Evolutionary conservation across 2,113 vertebrate genomes (phyloP).

Genomic region (Etia nguti): DNA sequence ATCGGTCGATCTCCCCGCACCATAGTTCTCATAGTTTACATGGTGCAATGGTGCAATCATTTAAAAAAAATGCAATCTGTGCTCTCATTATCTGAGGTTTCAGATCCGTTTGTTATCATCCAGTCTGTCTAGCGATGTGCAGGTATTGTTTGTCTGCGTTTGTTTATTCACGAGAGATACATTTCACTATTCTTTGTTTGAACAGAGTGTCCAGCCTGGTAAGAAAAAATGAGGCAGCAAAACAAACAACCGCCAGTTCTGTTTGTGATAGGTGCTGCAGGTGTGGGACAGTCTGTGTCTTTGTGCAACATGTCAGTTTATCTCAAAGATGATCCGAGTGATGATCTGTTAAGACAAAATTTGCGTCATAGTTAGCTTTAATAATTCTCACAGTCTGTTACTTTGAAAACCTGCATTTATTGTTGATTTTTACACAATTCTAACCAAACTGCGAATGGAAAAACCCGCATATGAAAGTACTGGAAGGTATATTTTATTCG

Average conservation of each 20-base stretch:
- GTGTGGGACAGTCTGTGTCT: neutral
- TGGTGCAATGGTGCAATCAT: neutral
- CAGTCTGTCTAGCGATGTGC: conserved; percentile 26
- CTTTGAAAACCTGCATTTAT: neutral
- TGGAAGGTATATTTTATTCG: neutral
- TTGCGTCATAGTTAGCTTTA: neutral
- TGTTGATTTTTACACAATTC: neutral
- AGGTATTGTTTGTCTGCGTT: neutral
- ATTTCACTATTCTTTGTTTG: neutral
- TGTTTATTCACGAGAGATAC: neutral
- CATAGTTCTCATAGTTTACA: conserved; percentile 51
- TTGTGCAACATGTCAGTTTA: neutral
- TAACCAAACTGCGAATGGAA: neutral
- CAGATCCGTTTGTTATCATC: neutral
- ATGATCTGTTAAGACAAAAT: neutral
- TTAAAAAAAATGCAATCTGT: neutral
- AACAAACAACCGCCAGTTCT: neutral
- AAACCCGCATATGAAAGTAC: neutral
- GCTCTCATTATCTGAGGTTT: neutral
- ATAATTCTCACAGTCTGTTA: neutral
- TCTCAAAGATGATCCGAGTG: neutral
- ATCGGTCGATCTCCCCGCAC: neutral
- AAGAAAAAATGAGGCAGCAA: neutral
- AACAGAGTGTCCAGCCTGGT: neutral
- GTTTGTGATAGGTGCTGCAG: neutral